Conservation (phyloP, 2,113 vertebrate species). For the Apodemus speciosus region DNA sequence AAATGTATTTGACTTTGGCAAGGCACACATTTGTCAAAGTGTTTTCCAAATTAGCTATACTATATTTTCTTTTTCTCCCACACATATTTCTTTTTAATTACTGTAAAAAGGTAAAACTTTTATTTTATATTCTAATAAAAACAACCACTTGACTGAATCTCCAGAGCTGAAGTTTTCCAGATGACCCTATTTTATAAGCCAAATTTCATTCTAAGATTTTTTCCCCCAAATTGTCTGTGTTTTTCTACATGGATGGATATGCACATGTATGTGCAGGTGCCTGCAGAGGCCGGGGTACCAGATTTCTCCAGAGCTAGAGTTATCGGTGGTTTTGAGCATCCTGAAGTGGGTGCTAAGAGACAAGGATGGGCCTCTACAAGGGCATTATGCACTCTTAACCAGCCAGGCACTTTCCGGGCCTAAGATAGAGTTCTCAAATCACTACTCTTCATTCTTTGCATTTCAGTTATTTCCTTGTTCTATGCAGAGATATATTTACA, state of each 20-base stretch:
- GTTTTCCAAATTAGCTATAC: not conserved
- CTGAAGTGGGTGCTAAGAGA: not conserved
- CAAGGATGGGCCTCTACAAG: not conserved
- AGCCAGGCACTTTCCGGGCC: not conserved
- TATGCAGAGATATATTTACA: not conserved
- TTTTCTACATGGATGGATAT: not conserved
- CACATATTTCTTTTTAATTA: constrained; percentile 1
- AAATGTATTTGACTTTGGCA: constrained; percentile 14
- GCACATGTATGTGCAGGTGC: not conserved
- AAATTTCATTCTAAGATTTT: not conserved
- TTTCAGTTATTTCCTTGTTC: constrained; percentile 7
- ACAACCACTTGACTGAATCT: not conserved
- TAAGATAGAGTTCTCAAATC: not conserved
- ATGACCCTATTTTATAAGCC: constrained; percentile 17
- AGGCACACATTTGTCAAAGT: not conserved
- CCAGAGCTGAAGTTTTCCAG: not conserved
- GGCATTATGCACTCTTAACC: not conserved
- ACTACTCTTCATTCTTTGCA: not conserved
- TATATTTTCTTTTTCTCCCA: not conserved
- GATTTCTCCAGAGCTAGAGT: not conserved
- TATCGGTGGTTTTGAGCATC: not conserved
- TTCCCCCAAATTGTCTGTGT: not conserved
- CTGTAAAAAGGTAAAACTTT: not conserved
- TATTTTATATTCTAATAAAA: constrained; percentile 44
- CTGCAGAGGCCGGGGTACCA: not conserved